Conservation (phyloP, 2,888 invertebrate species). For the Drosophila mulleri region DNA sequence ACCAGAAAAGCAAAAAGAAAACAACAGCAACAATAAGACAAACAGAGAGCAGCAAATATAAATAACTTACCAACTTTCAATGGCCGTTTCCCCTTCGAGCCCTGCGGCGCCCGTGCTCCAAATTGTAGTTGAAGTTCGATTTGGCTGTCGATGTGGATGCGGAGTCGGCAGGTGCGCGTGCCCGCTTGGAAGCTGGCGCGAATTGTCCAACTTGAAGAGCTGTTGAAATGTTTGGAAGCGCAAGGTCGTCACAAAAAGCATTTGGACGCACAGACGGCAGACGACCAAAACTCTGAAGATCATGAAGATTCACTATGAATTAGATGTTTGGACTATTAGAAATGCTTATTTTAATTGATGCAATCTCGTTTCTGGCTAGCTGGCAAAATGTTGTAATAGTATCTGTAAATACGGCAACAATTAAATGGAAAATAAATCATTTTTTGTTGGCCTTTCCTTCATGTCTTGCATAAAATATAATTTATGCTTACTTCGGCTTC, state of each 20-base stretch:
- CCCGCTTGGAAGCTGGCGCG: conserved; percentile 50
- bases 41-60: conserved; percentile 9
- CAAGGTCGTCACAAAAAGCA: conserved; percentile 59
- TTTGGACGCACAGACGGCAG: conserved; percentile 28
- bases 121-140: conserved; percentile 16
- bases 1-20: conserved; percentile 13
- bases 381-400: background rate
- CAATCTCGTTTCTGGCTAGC: background rate
- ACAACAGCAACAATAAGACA: conserved; percentile 1
- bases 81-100: conserved; percentile 20
- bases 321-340: conserved; percentile 24
- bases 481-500: background rate
- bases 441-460: background rate
- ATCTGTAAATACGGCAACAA: background rate
- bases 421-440: background rate
- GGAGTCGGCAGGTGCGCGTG: conserved; percentile 54
- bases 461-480: background rate
- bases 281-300: conserved; percentile 30
- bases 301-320: conserved; percentile 55
- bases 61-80: conserved; percentile 45
- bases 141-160: conserved; percentile 8
- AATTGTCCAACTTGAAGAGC: conserved; percentile 57
- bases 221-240: conserved; percentile 70
- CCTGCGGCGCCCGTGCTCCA: conserved; percentile 32
- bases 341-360: conserved; percentile 11